Percentiles rank a stretch among this genome's conserved stretches.
phyloP scores from a whole-genome alignment of 2,888 invertebrate genomes.

The Lacanobia wlatinum region DNA sequence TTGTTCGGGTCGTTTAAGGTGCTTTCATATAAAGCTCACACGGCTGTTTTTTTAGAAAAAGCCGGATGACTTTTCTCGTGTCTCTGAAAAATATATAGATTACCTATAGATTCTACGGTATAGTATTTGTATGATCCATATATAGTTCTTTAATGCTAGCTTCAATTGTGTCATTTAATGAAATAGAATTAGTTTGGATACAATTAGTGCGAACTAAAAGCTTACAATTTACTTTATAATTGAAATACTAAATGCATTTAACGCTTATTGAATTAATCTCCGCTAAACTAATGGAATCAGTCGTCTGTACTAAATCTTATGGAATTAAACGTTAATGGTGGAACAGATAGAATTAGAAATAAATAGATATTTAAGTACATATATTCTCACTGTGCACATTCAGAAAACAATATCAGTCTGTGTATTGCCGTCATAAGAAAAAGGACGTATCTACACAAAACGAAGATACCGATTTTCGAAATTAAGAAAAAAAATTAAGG shows the following conservation, averaged over 20 bases:
- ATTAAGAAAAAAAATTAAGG: not conserved
- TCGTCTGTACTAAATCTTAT: not conserved
- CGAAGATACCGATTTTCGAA: not conserved
- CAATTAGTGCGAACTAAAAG: not conserved
- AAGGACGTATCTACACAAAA: too few relatives aligned
- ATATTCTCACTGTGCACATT: not conserved
- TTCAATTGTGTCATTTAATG: not conserved
- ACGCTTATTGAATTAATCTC: conserved; percentile 9
- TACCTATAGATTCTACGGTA: not conserved
- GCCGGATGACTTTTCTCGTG: not conserved
- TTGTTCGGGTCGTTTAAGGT: conserved; percentile 59
- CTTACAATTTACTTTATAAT: conserved; percentile 9
- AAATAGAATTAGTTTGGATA: conserved; percentile 2
- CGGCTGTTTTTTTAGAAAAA: not conserved
- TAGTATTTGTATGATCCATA: too few relatives aligned
- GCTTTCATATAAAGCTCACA: conserved; percentile 36
- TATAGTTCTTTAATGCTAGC: too few relatives aligned
- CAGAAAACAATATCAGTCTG: not conserved
- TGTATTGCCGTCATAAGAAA: not conserved
- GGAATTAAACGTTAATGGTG: not conserved
- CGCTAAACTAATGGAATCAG: not conserved
- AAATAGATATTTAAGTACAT: not conserved
- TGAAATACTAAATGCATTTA: conserved; percentile 26
- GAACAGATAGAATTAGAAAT: not conserved
- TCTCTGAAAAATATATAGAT: too few relatives aligned